Percentiles rank a stretch among this genome's conserved stretches.
Evolutionary conservation across 53 echinoderm and acorn worm genomes (phyloP).

Genomic region (Paracentrotus lividus): DNA sequence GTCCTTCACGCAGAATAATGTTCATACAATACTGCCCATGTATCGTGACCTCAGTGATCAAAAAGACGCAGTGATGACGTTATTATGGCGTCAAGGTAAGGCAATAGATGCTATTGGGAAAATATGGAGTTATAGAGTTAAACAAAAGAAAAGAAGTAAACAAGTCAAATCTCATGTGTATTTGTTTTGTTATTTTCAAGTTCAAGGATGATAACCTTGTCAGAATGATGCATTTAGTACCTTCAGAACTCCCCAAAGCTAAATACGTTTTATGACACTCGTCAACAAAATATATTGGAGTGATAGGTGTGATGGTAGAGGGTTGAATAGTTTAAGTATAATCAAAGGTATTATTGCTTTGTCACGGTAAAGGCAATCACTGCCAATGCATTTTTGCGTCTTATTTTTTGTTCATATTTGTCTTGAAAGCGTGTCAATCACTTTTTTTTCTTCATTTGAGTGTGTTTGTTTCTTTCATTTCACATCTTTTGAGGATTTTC

Average conservation of each 20-base stretch:
- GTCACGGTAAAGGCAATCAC: not conserved
- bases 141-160: not conserved
- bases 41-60: constrained; percentile 2
- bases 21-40: constrained; percentile 29
- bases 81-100: not conserved
- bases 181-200: no score
- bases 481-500: constrained; percentile 22
- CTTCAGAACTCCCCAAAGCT: not conserved
- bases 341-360: constrained; percentile 1
- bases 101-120: not conserved
- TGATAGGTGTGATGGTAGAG: not conserved
- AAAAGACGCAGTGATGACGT: not conserved
- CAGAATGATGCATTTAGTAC: not conserved
- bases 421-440: constrained; percentile 2
- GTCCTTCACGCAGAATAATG: constrained; percentile 36
- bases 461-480: constrained; percentile 5
- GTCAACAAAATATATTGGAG: not conserved
- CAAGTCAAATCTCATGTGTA: not conserved
- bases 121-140: not conserved
- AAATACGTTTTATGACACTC: constrained; percentile 16
- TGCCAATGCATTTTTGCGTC: not conserved
- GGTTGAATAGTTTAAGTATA: constrained; percentile 41
- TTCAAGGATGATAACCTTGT: not conserved
- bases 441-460: constrained; percentile 45
- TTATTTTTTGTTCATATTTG: not conserved